Evolutionary conservation across 2,113 vertebrate genomes (phyloP), one percentile per base, ranked within the genome.

Genomic region (Rynchops niger): DNA sequence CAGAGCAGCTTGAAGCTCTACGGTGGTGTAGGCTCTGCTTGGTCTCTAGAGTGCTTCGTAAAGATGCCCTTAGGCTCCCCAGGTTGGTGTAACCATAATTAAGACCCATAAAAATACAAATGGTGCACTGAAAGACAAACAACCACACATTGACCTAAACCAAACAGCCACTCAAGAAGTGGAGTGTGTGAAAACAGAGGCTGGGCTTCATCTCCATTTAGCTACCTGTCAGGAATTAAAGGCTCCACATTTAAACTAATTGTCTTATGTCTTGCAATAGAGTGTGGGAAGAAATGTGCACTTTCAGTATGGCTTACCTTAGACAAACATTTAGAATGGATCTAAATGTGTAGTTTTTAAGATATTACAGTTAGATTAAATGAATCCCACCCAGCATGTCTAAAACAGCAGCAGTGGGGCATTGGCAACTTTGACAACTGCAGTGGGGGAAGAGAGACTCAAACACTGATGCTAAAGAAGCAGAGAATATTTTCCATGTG

Each of bases 301-400:
- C 26, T 77, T 83, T 45, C 32, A 38, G 43, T 32, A 12, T 3
- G 8, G 22, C 20, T 70, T 78, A 55, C 17, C 25, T 69, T 50
- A 78, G 49, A 32, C 9, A 90, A 70, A 66, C 19, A 45, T 61
- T 92, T 82, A 56, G 49, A 82, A 82, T 23, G 11, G 9, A 26
- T 50, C 16, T 58, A 78, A 65, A 77, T 53, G 3, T 2, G 1
- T 29, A 40, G 3, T 34, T 81, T 92, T 77, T 12, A 63, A 63
- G 27, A 59, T 55, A 59, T 8, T 55, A 29, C 27, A 43, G 4
- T 52, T 59, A 81, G 16, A 63, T 50, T 45, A 55, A 59, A 45
- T 42, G 0, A 53, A 45, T 63, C 5, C 7, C n/a, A 84, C 9
- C 11, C 9, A 62, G 26, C 0, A 3, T 13, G 18, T 53, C 25